phyloP scores from a whole-genome alignment of 2,888 invertebrate genomes.

The Keiferia lycopersicella region DNA sequence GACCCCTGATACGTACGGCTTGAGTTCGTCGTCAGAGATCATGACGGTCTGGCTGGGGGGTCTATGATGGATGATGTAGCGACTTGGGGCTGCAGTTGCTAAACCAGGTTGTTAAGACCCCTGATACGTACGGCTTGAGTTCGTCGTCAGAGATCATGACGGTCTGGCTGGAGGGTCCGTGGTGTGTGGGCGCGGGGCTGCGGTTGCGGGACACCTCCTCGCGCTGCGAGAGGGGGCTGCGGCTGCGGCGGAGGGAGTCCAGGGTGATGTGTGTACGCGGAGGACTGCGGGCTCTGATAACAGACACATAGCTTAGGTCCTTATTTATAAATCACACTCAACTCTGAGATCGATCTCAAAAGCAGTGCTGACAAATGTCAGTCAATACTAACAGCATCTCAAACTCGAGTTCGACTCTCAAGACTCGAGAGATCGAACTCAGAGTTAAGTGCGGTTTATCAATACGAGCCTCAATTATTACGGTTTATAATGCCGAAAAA shows the following conservation, averaged over 20 bases:
- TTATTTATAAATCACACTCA: no score
- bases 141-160: constrained; percentile 74
- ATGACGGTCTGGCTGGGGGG: constrained; percentile 66
- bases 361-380: no score
- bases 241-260: constrained; percentile 31
- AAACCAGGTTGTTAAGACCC: constrained; percentile 27
- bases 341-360: no score
- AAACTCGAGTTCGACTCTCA: no score
- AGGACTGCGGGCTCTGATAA: constrained; percentile 41
- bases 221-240: constrained; percentile 44
- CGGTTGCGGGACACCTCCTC: constrained; percentile 53
- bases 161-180: constrained; percentile 58
- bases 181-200: constrained; percentile 45
- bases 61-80: constrained; percentile 32
- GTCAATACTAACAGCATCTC: no score
- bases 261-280: constrained; percentile 42
- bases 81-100: constrained; percentile 56
- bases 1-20: constrained; percentile 48
- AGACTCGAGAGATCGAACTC: no score
- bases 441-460: no score
- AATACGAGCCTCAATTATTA: no score
- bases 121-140: constrained; percentile 54
- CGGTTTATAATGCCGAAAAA: no score
- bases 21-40: constrained; percentile 71
- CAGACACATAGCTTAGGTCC: background rate